Conservation (phyloP, 2,113 vertebrate genomes). For the Melanostigma gelatinosum region DNA sequence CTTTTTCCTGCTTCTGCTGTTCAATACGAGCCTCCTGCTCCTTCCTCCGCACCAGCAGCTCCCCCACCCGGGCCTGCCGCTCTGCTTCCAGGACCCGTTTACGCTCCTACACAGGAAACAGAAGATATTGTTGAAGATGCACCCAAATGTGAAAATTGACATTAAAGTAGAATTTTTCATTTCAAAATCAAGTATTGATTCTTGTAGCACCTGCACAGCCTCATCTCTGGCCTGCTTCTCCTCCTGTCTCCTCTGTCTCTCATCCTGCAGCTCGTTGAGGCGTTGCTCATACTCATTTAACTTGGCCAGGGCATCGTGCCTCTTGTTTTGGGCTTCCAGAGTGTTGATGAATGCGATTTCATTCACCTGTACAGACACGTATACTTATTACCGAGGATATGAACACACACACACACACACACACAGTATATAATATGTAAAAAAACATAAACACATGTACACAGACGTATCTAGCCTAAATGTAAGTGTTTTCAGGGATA, state of each 20-base stretch:
- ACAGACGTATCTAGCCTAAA: background rate
- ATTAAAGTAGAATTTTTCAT: rapidly evolving
- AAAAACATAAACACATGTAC: background rate
- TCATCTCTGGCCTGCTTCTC: slow-evolving; percentile 98
- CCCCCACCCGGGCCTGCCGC: slow-evolving; percentile 95
- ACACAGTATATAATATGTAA: background rate
- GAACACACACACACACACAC: background rate
- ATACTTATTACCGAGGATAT: background rate
- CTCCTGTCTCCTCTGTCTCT: slow-evolving; percentile 94
- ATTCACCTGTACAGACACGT: slow-evolving; percentile 87
- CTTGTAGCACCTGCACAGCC: slow-evolving; percentile 91
- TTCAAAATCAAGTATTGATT: background rate
- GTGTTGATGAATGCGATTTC: slow-evolving; percentile 99
- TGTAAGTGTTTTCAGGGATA: background rate
- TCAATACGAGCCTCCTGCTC: slow-evolving; percentile 97
- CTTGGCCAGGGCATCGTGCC: slow-evolving; percentile 96
- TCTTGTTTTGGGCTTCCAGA: slow-evolving; percentile 98
- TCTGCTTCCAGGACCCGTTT: slow-evolving; percentile 95
- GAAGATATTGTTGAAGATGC: background rate
- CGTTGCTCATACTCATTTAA: slow-evolving; percentile 97
- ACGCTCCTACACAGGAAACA: slow-evolving; percentile 85
- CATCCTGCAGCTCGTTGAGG: slow-evolving; percentile 97
- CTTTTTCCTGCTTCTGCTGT: slow-evolving; percentile 96
- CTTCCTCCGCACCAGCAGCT: slow-evolving; percentile 90
- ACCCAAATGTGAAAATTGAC: background rate